A percentile compares a stretch with the other conserved stretches of the same genome.
These are phyloP conservation scores for Teleiodes luculella DNA, from an alignment of 2,888 invertebrate species.

Conservation along the genomic window DNA sequence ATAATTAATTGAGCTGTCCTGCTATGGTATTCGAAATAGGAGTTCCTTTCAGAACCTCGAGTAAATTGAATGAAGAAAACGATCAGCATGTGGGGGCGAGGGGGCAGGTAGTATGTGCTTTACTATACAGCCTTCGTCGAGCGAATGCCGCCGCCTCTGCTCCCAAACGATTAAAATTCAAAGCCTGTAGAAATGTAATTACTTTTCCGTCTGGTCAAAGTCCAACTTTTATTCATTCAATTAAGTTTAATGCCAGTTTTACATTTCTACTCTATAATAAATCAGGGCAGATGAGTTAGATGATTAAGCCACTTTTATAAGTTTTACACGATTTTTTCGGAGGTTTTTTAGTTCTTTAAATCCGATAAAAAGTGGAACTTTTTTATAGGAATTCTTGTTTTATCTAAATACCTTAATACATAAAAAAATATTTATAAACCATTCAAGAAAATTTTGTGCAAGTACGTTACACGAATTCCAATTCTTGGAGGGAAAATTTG, in stretches of 20 bases:
- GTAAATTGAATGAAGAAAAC: constrained; percentile 39
- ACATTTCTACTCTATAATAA: constrained; percentile 45
- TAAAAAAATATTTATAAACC: too few species aligned
- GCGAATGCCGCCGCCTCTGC: constrained; percentile 25
- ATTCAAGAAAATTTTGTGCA: too few species aligned
- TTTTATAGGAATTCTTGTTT: too few species aligned
- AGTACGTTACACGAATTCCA: too few species aligned
- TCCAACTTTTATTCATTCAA: constrained; percentile 67
- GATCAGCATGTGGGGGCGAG: constrained; percentile 29
- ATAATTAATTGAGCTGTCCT: not conserved
- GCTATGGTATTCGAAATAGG: constrained; percentile 8
- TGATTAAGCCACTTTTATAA: constrained; percentile 12
- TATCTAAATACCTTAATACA: too few species aligned
- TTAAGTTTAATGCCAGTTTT: constrained; percentile 68
- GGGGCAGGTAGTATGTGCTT: constrained; percentile 7
- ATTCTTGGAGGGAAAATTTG: too few species aligned
- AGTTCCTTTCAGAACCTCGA: constrained; percentile 10
- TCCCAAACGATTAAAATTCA: constrained; percentile 69
- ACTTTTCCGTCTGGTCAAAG: constrained; percentile 65
- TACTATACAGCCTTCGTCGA: too few species aligned
- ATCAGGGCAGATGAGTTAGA: constrained; percentile 31
- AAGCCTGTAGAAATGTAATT: constrained; percentile 73
- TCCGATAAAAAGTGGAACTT: too few species aligned
- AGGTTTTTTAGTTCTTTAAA: constrained; percentile 6
- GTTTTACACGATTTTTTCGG: constrained; percentile 9